A percentile compares a stretch with the other conserved stretches of the same genome.
These are phyloP conservation scores for Toxotes chatareus DNA, from an alignment of 2,113 vertebrate species.

Conservation along the genomic window DNA sequence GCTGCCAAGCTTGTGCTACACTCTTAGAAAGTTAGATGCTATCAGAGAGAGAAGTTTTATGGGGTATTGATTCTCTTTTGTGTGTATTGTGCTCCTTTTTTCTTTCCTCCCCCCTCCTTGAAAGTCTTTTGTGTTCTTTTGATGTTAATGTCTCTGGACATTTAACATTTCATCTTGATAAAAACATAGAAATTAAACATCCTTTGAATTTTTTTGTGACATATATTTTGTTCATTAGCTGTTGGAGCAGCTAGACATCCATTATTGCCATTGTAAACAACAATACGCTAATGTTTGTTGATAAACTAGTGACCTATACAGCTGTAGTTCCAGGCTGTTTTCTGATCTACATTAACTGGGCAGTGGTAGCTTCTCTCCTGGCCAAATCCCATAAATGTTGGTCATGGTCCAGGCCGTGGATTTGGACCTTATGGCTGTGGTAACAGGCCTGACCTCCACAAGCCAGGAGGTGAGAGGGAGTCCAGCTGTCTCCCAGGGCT, in stretches of 20 bases:
- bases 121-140: slow-evolving; percentile 3
- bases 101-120: neutral
- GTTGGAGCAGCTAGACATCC: neutral
- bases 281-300: neutral
- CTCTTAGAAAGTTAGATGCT: slow-evolving; percentile 60
- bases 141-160: neutral
- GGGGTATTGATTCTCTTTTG: neutral
- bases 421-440: slow-evolving; percentile 63
- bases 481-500: slow-evolving; percentile 81
- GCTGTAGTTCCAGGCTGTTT: slow-evolving; percentile 6
- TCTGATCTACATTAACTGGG: slow-evolving; percentile 20
- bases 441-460: slow-evolving; percentile 60
- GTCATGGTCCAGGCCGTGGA: slow-evolving; percentile 57
- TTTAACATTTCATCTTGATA: slow-evolving; percentile 6
- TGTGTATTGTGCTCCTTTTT: slow-evolving; percentile 4
- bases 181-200: neutral
- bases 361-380: slow-evolving; percentile 17
- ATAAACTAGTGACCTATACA: slow-evolving; percentile 8
- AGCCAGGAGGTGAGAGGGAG: slow-evolving; percentile 73
- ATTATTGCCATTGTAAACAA: neutral
- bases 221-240: neutral
- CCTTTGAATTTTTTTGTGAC: neutral
- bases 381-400: slow-evolving; percentile 32
- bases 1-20: slow-evolving; percentile 47
- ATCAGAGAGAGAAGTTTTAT: slow-evolving; percentile 48